Base-by-base conservation (phyloP, 2,888 invertebrate genomes). In the Malthinus seriepunctatus region DNA sequence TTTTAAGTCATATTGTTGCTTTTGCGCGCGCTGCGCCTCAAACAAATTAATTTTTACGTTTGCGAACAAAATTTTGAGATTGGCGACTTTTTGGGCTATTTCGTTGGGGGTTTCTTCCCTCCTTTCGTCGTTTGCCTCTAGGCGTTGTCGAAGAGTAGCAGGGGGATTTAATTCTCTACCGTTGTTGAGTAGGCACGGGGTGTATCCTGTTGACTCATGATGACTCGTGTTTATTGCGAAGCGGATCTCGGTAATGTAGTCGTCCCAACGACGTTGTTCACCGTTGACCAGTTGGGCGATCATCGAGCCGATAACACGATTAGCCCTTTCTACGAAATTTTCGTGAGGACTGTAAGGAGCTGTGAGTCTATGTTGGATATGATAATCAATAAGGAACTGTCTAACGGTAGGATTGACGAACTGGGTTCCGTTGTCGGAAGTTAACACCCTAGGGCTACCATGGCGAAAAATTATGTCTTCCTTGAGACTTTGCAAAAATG, bases 291-390 rank as follows among this genome's bases (percentile, higher is more conserved):
- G 73, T 15, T 71, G 62, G 0, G 71, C 62, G 0, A 75, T 69
- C 70, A 76, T 74, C 0, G 72, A 73, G 47, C 73, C 71, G 0
- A 75, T 23, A 0, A 68, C 68, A 10, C 67, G 47, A 50, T 75
- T 76, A 0, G 68, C 60, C 8, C 74, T 32, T 57, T 77, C 75
- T 0, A 71, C 72, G 0, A 73, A 72, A 51, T 77, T 76, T 2
- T 67, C 69, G 34, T 76, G n/a, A n/a, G n/a, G n/a, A n/a, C n/a
- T n/a, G n/a, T n/a, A n/a, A n/a, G n/a, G n/a, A 74, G 0, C 70
- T 38, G 38, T 38, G 10, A 8, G 14, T 11, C 38, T 38, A 38
- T 38, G 14, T 2, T 10, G 5, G 38, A 10, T 38, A n/a, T 38
- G 12, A 11, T 38, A 38, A 4, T 11, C 14, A 10, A 10, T 14